These are phyloP conservation scores for Centroberyx gerrardi DNA, from an alignment of 2,797 vertebrate genomes.

Conservation along the genomic window DNA sequence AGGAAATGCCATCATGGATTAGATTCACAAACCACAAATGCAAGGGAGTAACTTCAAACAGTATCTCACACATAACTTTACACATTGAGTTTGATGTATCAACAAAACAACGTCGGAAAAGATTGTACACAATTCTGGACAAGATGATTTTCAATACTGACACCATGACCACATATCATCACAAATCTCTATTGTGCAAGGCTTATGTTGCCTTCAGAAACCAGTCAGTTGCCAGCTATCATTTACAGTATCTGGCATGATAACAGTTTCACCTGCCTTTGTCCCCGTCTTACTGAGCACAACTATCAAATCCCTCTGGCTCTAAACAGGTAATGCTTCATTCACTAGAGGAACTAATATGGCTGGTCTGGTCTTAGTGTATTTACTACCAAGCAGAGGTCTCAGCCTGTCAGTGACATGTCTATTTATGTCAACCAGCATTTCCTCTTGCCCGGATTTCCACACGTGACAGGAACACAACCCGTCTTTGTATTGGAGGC, in stretches of 20 bases:
- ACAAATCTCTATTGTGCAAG: not conserved
- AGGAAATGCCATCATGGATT: slow-evolving; percentile 8
- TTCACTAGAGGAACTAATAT: not conserved
- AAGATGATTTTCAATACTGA: not conserved
- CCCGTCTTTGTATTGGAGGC: not conserved
- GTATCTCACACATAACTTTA: too few species aligned
- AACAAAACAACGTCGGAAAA: too few species aligned
- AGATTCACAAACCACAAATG: slow-evolving; percentile 1
- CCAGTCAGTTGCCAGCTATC: not conserved
- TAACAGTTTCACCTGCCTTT: not conserved
- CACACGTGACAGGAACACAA: not conserved
- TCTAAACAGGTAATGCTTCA: not conserved
- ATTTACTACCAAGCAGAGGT: too few species aligned
- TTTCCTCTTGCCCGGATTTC: not conserved
- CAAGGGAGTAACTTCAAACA: not conserved
- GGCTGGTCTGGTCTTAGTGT: not conserved
- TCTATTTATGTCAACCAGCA: not conserved
- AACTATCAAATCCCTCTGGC: not conserved
- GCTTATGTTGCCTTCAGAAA: not conserved
- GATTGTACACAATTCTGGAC: too few species aligned
- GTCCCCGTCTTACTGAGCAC: too few species aligned
- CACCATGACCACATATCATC: not conserved
- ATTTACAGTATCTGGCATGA: not conserved
- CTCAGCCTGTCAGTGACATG: not conserved
- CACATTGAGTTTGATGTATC: too few species aligned